Conservation (phyloP, 2,113 vertebrate genomes). For the Callocephalon fimbriatum region DNA sequence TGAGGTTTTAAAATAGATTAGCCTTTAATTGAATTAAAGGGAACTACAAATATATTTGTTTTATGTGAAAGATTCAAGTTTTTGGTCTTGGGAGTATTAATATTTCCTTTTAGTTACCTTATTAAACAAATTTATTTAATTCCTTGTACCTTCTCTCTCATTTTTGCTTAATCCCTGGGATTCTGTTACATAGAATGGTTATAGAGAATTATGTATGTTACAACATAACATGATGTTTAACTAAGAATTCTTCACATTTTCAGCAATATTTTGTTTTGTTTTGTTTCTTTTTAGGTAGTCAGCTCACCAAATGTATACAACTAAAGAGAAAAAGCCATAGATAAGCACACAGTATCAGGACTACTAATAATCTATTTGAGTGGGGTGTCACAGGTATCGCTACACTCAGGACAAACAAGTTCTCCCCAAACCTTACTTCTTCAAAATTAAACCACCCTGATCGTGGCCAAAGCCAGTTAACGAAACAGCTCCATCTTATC, state of each 20-base stretch:
- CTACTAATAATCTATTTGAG: neutral
- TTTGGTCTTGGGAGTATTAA: neutral
- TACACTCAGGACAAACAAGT: neutral
- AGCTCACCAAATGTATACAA: neutral
- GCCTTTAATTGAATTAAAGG: neutral
- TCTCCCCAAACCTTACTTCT: neutral
- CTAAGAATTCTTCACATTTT: neutral
- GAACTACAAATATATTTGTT: neutral
- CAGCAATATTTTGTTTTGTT: neutral
- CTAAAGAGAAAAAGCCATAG: neutral
- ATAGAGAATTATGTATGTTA: neutral
- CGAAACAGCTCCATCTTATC: neutral
- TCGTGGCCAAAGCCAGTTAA: neutral
- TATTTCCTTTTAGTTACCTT: neutral
- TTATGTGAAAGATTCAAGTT: constrained; percentile 1
- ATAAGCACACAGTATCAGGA: neutral
- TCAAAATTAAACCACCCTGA: neutral
- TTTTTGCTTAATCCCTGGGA: neutral
- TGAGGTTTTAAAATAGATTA: constrained; percentile 22
- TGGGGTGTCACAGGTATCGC: neutral
- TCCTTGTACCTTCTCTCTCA: neutral
- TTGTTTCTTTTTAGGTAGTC: neutral
- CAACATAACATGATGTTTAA: neutral
- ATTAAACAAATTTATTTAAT: neutral
- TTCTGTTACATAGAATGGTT: neutral